These are phyloP conservation scores for Standfussiana lucernea DNA, from an alignment of 2,888 invertebrate genomes.

Conservation along the genomic window DNA sequence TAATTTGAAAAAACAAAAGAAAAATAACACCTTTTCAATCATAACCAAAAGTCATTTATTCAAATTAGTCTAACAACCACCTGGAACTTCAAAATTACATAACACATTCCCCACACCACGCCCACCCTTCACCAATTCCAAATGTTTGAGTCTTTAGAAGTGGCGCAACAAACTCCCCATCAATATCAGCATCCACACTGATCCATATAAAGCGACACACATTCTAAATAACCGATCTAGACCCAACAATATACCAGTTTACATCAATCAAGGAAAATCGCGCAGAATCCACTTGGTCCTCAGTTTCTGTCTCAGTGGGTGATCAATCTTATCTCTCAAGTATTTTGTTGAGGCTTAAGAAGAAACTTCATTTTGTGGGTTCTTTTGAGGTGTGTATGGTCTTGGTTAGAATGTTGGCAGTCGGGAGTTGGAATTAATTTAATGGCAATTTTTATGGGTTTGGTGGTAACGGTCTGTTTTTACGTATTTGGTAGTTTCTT, in stretches of 20 bases:
- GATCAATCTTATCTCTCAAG: constrained; percentile 62
- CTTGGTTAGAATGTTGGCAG: neutral
- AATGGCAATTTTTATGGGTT: too few relatives aligned
- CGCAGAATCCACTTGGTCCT: constrained; percentile 39
- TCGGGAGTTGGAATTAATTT: neutral
- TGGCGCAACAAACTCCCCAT: neutral
- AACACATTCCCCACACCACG: neutral
- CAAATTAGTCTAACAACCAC: neutral
- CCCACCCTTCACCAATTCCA: rapidly evolving
- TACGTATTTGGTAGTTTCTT: neutral
- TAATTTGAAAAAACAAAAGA: neutral
- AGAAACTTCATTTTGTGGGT: constrained; percentile 46
- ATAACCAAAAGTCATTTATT: neutral
- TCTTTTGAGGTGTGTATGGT: constrained; percentile 21
- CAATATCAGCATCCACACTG: neutral
- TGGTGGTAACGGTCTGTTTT: neutral
- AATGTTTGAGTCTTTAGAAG: neutral
- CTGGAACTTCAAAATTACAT: neutral
- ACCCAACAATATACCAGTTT: constrained; percentile 26
- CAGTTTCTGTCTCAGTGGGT: constrained; percentile 25
- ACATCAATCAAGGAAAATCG: constrained; percentile 60
- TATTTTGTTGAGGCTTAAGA: constrained; percentile 59
- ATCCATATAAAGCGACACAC: constrained; percentile 13
- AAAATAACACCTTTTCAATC: neutral
- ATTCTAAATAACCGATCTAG: constrained; percentile 22